Percentiles rank a stretch among this genome's conserved stretches.
Conservation (phyloP, 37 sponge, comb jelly and placozoan genomes). For the Ephydatia muelleri region DNA sequence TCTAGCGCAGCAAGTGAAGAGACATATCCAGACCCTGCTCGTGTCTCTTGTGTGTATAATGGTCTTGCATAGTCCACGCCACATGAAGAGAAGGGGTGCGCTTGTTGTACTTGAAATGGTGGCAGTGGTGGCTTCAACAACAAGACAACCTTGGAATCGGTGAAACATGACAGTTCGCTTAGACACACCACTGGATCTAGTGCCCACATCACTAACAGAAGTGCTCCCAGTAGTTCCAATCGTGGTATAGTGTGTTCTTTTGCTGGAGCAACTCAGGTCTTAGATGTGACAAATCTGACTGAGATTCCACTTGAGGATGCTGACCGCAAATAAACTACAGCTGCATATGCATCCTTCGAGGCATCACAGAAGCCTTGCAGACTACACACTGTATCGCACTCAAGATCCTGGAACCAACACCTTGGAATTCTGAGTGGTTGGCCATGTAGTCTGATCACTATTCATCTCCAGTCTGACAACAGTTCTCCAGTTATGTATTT, state of each 20-base stretch:
- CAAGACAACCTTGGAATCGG: slow-evolving; percentile 14
- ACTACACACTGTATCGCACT: background rate
- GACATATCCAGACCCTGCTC: too few species aligned
- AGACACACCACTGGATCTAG: background rate
- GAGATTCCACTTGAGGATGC: background rate
- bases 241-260: background rate
- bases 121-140: too few species aligned
- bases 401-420: background rate
- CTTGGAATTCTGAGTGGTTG: background rate
- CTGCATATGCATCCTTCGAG: slow-evolving; percentile 7
- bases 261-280: slow-evolving; percentile 7
- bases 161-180: background rate
- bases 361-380: slow-evolving; percentile 1
- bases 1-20: too few species aligned
- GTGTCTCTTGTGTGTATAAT: too few species aligned
- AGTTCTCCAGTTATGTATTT: background rate
- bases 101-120: too few species aligned
- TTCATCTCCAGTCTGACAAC: background rate
- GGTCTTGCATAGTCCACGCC: too few species aligned
- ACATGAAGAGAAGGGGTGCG: too few species aligned
- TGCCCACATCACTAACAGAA: slow-evolving; percentile 5
- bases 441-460: background rate
- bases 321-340: slow-evolving; percentile 2
- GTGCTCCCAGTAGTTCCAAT: slow-evolving; percentile 1
- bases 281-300: background rate